Conservation (phyloP, 2,888 invertebrate species). For the Leistus spinibarbis region DNA sequence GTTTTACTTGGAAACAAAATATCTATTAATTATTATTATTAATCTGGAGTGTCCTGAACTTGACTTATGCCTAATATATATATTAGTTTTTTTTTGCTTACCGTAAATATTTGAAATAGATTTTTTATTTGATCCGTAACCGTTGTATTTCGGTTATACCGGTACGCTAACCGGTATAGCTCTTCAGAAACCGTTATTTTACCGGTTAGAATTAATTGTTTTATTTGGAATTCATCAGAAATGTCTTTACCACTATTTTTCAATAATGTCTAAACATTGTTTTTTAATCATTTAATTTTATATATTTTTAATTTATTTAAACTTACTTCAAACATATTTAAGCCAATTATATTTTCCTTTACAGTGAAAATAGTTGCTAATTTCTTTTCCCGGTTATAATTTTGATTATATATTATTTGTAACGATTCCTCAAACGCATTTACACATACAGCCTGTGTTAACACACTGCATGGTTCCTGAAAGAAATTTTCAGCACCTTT, state of each 20-base stretch:
- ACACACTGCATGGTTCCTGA: not conserved
- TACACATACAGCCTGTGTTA: slow-evolving; percentile 1
- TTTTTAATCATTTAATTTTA: not conserved
- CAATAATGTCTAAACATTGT: slow-evolving; percentile 50
- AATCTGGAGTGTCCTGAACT: no score
- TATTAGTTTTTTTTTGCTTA: not conserved
- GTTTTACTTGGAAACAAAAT: no score
- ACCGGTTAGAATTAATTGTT: slow-evolving; percentile 12
- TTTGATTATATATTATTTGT: not conserved
- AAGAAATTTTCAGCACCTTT: slow-evolving; percentile 43
- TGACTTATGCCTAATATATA: no score
- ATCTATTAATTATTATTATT: no score
- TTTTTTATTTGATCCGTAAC: not conserved
- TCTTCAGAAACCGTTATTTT: not conserved
- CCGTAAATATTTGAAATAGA: not conserved
- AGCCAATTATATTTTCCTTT: not conserved
- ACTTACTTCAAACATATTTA: slow-evolving; percentile 7
- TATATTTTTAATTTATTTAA: not conserved
- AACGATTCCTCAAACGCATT: not conserved
- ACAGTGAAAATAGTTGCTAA: not conserved
- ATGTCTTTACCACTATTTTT: slow-evolving; percentile 50
- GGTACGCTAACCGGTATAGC: slow-evolving; percentile 1
- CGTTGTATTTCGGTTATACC: not conserved
- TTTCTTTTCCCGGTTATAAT: not conserved
- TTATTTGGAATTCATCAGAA: slow-evolving; percentile 40